Evolutionary conservation across 2,113 vertebrate species (phyloP), one percentile per base, ranked within the genome.

Genomic region (Falcunculus frontatus): DNA sequence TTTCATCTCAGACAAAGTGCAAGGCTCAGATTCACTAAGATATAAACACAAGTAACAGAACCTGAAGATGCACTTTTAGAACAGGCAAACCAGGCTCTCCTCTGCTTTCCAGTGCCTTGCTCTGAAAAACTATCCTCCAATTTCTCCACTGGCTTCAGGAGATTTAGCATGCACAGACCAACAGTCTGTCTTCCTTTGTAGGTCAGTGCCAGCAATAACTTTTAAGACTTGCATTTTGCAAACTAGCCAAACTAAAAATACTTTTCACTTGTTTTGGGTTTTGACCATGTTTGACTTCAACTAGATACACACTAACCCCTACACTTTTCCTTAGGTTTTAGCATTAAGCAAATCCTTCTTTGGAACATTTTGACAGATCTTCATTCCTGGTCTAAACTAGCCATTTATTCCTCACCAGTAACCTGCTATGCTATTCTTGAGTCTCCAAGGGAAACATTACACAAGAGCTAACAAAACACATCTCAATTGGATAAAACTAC

Each of bases 401-500:
- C 49, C 37, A 67, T 70, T 77, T 84, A 78, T 42, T 81, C 42
- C 62, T 72, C 56, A 60, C 47, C 81, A 82, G 49, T 56, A 82
- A 70, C 47, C n/a, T 84, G 77, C 69, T 67, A 49, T 39, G 18
- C 70, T 62, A 11, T 29, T 74, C 84, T 81, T 93, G 15, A 64
- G 64, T 68, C 52, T 89, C 87, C n/a, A 64, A 69, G 57, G 64
- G 21, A 74, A 92, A 91, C 3, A 1, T 32, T 81, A 81, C 52
- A 84, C 46, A 62, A 74, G 63, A 77, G 37, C 77, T 87, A 94
- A 84, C 68, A 84, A 82, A 94, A 89, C 22, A 63, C 2, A 1
- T 37, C 56, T 82, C 47, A 85, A 76, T 44, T 81, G 87, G 27
- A 50, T 87, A 87, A 60, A 89, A 84, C 39, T 75, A 84, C 52